Evolutionary conservation across 1,140 invertebrate species (phyloP).

Genomic region (Magallana ariakensis): DNA sequence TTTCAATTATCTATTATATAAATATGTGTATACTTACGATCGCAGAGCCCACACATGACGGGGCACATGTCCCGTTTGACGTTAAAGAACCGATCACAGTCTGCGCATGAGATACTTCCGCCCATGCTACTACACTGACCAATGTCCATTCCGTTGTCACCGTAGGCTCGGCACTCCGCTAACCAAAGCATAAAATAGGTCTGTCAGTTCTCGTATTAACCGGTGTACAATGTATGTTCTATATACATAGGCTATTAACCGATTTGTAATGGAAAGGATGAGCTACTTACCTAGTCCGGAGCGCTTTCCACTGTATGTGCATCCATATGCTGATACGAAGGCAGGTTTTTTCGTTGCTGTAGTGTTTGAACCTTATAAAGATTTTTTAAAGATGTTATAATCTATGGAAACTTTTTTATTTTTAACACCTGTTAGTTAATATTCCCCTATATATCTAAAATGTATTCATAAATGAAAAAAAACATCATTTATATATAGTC

Average conservation of each 20-base stretch:
- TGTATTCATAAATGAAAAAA: too few relatives aligned
- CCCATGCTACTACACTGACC: slow-evolving; percentile 60
- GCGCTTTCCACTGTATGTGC: slow-evolving; percentile 61
- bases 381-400: too few relatives aligned
- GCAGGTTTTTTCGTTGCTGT: slow-evolving; percentile 21
- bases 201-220: not conserved
- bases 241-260: not conserved
- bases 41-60: slow-evolving; percentile 72
- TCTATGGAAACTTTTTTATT: too few relatives aligned
- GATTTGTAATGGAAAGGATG: too few relatives aligned
- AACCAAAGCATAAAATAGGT: not conserved
- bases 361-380: not conserved
- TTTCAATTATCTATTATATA: not conserved
- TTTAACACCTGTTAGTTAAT: too few relatives aligned
- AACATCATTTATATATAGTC: too few relatives aligned
- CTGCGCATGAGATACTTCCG: slow-evolving; percentile 62
- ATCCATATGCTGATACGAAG: slow-evolving; percentile 63
- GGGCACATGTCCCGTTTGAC: slow-evolving; percentile 72
- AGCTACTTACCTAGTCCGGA: slow-evolving; percentile 56
- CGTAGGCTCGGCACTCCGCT: slow-evolving; percentile 64
- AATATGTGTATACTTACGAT: slow-evolving; percentile 60
- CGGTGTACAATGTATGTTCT: not conserved
- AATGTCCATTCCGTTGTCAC: slow-evolving; percentile 63
- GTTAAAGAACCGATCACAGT: slow-evolving; percentile 68
- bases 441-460: too few relatives aligned